phyloP scores from a whole-genome alignment of 2,888 invertebrate genomes.

The Cryptocheilus praepositus region DNA sequence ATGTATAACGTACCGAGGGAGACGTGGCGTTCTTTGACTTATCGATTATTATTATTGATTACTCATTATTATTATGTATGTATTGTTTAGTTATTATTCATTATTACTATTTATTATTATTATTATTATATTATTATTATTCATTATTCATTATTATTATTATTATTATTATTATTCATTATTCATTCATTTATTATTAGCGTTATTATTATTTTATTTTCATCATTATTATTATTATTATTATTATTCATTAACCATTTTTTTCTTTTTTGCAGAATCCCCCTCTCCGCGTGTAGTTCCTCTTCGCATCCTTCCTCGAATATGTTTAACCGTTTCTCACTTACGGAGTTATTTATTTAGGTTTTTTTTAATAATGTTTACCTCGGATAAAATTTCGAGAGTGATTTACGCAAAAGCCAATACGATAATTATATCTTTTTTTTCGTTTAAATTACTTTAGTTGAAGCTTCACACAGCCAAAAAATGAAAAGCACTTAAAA shows the following conservation, averaged over 20 bases:
- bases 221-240: slow-evolving; percentile 23
- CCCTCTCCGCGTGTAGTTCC: slow-evolving; percentile 27
- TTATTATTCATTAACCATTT: slow-evolving; percentile 25
- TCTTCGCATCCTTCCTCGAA: slow-evolving; percentile 32
- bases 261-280: slow-evolving; percentile 33
- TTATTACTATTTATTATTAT: slow-evolving; percentile 43
- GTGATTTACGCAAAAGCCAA: slow-evolving; percentile 53
- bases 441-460: slow-evolving; percentile 66
- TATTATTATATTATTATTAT: slow-evolving; percentile 21
- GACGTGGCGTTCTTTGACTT: slow-evolving; percentile 49
- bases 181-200: slow-evolving; percentile 34
- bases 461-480: slow-evolving; percentile 80
- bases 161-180: slow-evolving; percentile 45
- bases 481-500: slow-evolving; percentile 82
- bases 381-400: slow-evolving; percentile 60
- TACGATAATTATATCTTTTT: slow-evolving; percentile 46
- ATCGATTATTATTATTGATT: slow-evolving; percentile 30
- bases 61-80: slow-evolving; percentile 28
- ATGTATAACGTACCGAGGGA: slow-evolving; percentile 59
- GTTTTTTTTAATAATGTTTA: slow-evolving; percentile 27
- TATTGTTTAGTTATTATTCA: slow-evolving; percentile 42
- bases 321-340: slow-evolving; percentile 29
- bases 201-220: slow-evolving; percentile 23
- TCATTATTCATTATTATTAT: slow-evolving; percentile 34
- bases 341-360: slow-evolving; percentile 26